These are phyloP conservation scores for Ictalurus furcatus DNA, from an alignment of 2,113 vertebrate species.

Conservation along the genomic window DNA sequence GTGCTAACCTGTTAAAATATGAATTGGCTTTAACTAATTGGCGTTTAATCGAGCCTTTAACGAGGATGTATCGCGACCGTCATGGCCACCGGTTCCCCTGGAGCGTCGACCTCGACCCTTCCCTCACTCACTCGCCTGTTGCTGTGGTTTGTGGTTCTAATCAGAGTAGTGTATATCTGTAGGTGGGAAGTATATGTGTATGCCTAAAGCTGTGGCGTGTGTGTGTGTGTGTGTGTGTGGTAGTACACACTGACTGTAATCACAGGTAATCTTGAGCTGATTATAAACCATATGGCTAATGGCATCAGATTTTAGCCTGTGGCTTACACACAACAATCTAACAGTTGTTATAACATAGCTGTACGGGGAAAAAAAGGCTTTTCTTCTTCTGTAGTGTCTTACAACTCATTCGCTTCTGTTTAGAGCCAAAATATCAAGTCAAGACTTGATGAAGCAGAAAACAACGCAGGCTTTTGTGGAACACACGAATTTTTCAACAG, in stretches of 20 bases:
- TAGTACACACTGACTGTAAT: constrained; percentile 17
- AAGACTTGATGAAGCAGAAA: constrained; percentile 52
- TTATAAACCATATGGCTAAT: constrained; percentile 60
- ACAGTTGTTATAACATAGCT: constrained; percentile 36
- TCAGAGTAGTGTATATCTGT: neutral
- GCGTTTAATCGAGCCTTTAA: constrained; percentile 55
- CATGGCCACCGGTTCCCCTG: constrained; percentile 19
- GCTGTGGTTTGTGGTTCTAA: constrained; percentile 29
- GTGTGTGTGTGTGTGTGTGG: neutral
- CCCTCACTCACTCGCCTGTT: neutral
- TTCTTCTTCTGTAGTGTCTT: constrained; percentile 37
- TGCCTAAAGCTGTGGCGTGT: neutral
- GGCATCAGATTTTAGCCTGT: constrained; percentile 49
- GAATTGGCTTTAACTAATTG: constrained; percentile 56
- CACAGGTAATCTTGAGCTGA: constrained; percentile 62
- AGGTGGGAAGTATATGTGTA: neutral
- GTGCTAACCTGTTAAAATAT: constrained; percentile 70
- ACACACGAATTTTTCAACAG: neutral
- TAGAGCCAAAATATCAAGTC: constrained; percentile 52
- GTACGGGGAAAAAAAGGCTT: constrained; percentile 4
- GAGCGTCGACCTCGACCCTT: neutral
- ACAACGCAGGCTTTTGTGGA: constrained; percentile 21
- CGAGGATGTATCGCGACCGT: constrained; percentile 65
- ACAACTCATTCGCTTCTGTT: constrained; percentile 27
- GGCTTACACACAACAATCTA: constrained; percentile 50